Evolutionary conservation across 2,797 vertebrate genomes (phyloP).

Genomic region (Sebastiscus albofasciatus): DNA sequence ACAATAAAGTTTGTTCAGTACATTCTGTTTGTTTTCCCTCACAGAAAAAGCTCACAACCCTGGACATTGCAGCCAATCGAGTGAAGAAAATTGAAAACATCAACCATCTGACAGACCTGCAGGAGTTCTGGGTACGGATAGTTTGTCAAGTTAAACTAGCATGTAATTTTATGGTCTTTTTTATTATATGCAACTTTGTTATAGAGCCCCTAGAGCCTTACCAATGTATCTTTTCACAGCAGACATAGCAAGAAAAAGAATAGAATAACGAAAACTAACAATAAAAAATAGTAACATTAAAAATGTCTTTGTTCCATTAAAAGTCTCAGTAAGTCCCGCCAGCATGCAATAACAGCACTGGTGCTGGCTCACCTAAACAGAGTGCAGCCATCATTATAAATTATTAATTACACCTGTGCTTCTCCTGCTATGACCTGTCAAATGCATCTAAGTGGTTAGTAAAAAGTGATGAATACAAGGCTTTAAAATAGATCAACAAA

Average conservation of each 20-base stretch:
- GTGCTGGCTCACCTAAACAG: not conserved
- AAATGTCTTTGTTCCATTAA: not conserved
- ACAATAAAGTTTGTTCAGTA: not conserved
- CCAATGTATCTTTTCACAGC: not conserved
- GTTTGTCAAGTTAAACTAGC: not conserved
- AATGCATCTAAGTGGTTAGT: not conserved
- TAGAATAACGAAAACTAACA: not conserved
- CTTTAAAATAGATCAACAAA: not conserved
- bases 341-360: not conserved
- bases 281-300: not conserved
- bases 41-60: conserved; percentile 97
- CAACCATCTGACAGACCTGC: conserved; percentile 93
- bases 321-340: not conserved
- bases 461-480: not conserved
- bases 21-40: conserved; percentile 22
- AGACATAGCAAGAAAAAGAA: not conserved
- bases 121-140: conserved; percentile 95
- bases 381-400: not conserved
- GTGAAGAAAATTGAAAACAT: conserved; percentile 99
- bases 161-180: not conserved
- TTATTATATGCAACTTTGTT: not conserved
- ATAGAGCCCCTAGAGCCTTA: not conserved
- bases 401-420: not conserved
- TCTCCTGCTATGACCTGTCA: not conserved
- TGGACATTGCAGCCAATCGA: conserved; percentile 96